phyloP scores from a whole-genome alignment of 2,113 vertebrate species.

The Piaya cayana region DNA sequence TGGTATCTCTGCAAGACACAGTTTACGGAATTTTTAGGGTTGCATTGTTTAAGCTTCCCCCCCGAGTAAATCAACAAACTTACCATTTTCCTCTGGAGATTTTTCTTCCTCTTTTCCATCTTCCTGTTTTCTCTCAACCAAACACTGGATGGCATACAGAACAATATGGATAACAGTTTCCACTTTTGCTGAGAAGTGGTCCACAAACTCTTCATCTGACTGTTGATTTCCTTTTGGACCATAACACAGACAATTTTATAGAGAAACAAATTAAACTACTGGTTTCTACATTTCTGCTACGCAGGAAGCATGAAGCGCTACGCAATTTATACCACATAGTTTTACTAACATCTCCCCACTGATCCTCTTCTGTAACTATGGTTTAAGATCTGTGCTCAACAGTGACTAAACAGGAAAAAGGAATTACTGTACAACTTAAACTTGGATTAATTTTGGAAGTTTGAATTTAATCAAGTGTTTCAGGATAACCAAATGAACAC shows the following conservation, averaged over 20 bases:
- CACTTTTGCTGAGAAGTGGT: constrained; percentile 83
- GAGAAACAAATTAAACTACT: not conserved
- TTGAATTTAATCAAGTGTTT: not conserved
- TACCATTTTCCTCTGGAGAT: constrained; percentile 58
- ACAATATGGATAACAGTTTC: constrained; percentile 84
- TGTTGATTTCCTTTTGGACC: constrained; percentile 65
- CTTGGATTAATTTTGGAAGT: not conserved
- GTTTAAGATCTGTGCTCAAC: not conserved
- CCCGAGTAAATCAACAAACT: not conserved
- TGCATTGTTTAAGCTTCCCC: not conserved
- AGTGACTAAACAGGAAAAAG: not conserved
- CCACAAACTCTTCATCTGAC: constrained; percentile 73
- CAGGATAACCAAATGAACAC: not conserved
- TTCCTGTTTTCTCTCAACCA: constrained; percentile 80
- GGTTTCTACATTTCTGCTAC: not conserved
- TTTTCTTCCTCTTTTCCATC: constrained; percentile 43
- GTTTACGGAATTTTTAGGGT: not conserved
- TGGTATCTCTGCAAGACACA: not conserved
- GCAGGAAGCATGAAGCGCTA: not conserved
- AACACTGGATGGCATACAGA: constrained; percentile 87
- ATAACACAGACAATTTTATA: not conserved
- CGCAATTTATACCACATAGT: not conserved
- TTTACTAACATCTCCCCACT: not conserved
- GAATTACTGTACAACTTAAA: not conserved
- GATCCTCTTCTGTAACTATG: not conserved